Evolutionary conservation across 2,888 invertebrate genomes (phyloP), one percentile per base, ranked within the genome.

Genomic region (Drosophila histrio): DNA sequence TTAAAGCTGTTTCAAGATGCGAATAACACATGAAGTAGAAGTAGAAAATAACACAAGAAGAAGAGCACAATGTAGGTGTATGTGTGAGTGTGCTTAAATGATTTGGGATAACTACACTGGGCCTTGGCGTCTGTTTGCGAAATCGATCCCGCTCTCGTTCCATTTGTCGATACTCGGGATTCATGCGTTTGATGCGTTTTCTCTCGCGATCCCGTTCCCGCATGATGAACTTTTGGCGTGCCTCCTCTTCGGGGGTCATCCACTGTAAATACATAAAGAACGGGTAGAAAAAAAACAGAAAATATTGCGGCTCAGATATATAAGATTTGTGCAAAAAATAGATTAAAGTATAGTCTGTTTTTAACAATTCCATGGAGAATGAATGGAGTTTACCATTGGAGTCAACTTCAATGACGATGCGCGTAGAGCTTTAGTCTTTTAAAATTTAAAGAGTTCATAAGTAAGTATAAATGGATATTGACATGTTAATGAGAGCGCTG

Each of bases 81-180:
- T 24, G 22, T 28, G 13, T 19, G 13, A 11, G 13, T 50, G 24
- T 24, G 24, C 1, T 22, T 30, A 47, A 30, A 44, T 43, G 43
- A 66, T 46, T 73, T 39, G 77, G 73, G 70, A 84, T 88, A 88
- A 80, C 54, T 84, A 84, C 84, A 88, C 90, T 79, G 71, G 84
- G 89, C 73, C 89, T 86, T 65, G 89, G 89, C 72, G 86, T 74
- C 79, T 89, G 90, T 72, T 89, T 89, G 69, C 89, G 87, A 68
- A 89, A 89, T 60, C 89, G 87, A 78, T 89, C 89, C 22, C 89
- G 84, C 38, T 88, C 89, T 15, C 89, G 79, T 66, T 89, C 89
- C 82, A 88, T 87, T 61, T 82, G 79, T 3, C 89, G 87, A 62
- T 89, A 89, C n/a, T 88, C 89, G 50, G 90, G 89, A 73, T 89